Evolutionary conservation across 2,888 invertebrate genomes (phyloP).

Genomic region (Cartodere bifasciata): DNA sequence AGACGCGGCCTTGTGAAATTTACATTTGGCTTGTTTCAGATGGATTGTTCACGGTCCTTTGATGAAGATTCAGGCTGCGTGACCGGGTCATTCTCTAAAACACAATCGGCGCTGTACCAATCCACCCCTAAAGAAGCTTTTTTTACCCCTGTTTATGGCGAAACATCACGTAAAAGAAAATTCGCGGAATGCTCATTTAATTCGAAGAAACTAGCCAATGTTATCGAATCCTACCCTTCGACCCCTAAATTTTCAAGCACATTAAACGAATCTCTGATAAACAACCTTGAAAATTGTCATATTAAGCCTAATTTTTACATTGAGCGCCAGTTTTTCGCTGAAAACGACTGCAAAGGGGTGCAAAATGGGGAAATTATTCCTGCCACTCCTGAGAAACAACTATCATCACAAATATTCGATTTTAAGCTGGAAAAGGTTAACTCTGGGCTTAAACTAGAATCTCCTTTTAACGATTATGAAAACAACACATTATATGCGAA

Average conservation of each 20-base stretch:
- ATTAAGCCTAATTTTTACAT: constrained; percentile 14
- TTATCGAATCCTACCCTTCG: constrained; percentile 17
- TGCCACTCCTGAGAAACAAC: constrained; percentile 20
- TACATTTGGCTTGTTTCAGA: constrained; percentile 4
- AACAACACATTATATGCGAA: constrained; percentile 28
- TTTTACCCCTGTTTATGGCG: constrained; percentile 11
- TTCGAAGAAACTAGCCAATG: constrained; percentile 14
- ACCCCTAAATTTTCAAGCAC: constrained; percentile 26
- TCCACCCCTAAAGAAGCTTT: constrained; percentile 18
- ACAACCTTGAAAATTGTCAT: constrained; percentile 24
- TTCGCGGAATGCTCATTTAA: constrained; percentile 14
- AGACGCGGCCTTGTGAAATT: no score
- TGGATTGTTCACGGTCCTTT: constrained; percentile 9
- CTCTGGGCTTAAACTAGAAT: constrained; percentile 21
- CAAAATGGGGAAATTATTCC: no score
- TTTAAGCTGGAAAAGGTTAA: constrained; percentile 6
- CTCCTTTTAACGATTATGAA: constrained; percentile 23
- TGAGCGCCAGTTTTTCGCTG: constrained; percentile 9
- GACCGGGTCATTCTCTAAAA: constrained; percentile 12
- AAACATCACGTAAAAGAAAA: constrained; percentile 23
- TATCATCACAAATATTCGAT: constrained; percentile 1
- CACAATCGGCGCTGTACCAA: constrained; percentile 13
- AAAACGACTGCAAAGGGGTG: constrained; percentile 1
- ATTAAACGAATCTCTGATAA: constrained; percentile 26
- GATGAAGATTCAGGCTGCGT: constrained; percentile 16